Evolutionary conservation across 2,113 vertebrate species (phyloP), one percentile per base, ranked within the genome.

Genomic region (Corythornis cristatus): DNA sequence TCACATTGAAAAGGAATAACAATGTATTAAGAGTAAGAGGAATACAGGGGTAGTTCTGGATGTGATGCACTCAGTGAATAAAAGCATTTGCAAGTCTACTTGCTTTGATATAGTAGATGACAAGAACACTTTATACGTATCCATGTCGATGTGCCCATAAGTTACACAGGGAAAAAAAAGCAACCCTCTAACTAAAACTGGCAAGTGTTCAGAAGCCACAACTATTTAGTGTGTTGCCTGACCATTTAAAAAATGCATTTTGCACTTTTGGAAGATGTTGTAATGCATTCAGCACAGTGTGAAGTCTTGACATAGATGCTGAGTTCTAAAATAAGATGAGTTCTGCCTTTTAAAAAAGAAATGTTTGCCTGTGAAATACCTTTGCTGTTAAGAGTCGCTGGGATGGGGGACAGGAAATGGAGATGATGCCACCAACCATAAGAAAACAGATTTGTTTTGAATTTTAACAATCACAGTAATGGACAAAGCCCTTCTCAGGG

Each of bases 261-360:
- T 88, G 64, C 94, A 76, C 94, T 97, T 96, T 96, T 94, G 79
- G 93, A 70, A 40, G 73, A 91, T 96, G 85, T 90, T 95, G 93
- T 86, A 97, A 96, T 97, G 90, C 86, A 88, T 96, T 94, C 96
- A 96, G 94, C 89, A 91, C 93, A 95, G 86, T 86, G 93, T 95
- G 94, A 96, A 97, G 92, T 82, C 93, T 95, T 97, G 95, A 93
- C 93, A 56, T 93, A 75, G 83, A 84, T 90, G 33, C 60, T 81
- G 61, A 40, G 22, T 88, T 95, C 94, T 95, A 97, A 92, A 96
- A 96, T 93, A 93, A 95, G 84, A 90, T 90, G 48, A 70, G 75
- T 70, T 79, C 72, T 95, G 84, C 62, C 62, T 83, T 94, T 75
- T 50, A 80, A 81, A 60, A 65, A 94, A 90, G 60, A 94, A 90